phyloP scores from a whole-genome alignment of 2,888 invertebrate genomes.

The Anoplius nigerrimus region DNA sequence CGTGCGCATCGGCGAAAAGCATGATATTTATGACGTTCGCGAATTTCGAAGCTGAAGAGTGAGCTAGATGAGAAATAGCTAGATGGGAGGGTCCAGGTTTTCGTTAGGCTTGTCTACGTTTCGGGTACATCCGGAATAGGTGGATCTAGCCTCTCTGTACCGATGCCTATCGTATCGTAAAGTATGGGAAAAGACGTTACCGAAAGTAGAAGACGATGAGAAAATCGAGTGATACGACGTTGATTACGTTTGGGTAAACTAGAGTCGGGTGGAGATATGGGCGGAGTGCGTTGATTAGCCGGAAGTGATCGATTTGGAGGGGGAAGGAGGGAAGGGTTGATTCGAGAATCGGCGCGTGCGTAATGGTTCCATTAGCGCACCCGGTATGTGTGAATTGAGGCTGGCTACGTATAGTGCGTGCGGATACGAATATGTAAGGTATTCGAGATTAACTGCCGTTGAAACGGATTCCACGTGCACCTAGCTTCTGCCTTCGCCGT shows the following conservation, averaged over 20 bases:
- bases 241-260: slow-evolving; percentile 55
- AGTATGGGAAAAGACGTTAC: no score
- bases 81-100: no score
- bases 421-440: slow-evolving; percentile 65
- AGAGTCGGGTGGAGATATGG: slow-evolving; percentile 26
- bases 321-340: slow-evolving; percentile 29
- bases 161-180: no score
- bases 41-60: background rate
- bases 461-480: slow-evolving; percentile 53
- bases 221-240: no score
- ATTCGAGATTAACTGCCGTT: slow-evolving; percentile 62
- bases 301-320: slow-evolving; percentile 65
- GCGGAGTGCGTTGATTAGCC: slow-evolving; percentile 56
- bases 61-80: background rate
- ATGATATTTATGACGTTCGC: slow-evolving; percentile 58
- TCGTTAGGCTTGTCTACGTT: no score
- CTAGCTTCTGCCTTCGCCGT: no score
- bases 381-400: slow-evolving; percentile 56
- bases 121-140: no score
- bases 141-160: no score
- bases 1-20: slow-evolving; percentile 25
- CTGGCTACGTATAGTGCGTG: slow-evolving; percentile 43
- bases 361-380: slow-evolving; percentile 63
- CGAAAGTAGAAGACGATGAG: no score
- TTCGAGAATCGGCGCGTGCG: slow-evolving; percentile 31